Conservation (phyloP, 2,797 vertebrate genomes). For the Glyptemys insculpta region DNA sequence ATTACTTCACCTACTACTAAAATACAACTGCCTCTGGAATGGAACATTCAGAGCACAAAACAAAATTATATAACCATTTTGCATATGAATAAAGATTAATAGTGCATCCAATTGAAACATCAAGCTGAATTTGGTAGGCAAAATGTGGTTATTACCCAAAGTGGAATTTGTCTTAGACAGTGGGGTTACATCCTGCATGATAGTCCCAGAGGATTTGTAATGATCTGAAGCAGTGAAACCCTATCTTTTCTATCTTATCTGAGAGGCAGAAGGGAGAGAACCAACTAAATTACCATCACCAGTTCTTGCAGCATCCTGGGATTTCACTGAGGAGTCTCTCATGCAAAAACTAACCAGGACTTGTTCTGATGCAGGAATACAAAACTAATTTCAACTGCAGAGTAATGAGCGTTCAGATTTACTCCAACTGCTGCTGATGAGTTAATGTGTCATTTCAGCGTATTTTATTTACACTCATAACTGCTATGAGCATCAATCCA, state of each 20-base stretch:
- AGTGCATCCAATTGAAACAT: neutral
- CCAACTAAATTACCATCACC: fast-evolving
- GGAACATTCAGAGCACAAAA: neutral
- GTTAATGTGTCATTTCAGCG: neutral
- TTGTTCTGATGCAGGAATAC: neutral
- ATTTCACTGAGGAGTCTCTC: neutral
- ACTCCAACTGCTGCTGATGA: neutral
- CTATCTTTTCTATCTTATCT: neutral
- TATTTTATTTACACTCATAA: neutral
- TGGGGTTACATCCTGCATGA: neutral
- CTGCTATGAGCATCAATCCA: neutral
- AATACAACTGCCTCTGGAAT: neutral
- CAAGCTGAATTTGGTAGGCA: neutral
- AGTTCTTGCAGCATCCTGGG: neutral
- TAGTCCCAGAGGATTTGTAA: neutral
- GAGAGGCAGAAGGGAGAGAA: neutral
- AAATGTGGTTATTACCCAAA: neutral
- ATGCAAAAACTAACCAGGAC: too few species aligned
- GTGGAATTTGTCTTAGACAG: neutral
- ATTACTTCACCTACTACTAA: fast-evolving
- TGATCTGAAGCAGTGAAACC: neutral
- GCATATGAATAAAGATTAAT: neutral
- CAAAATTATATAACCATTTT: neutral
- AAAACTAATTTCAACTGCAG: neutral
- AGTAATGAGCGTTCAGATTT: neutral